Conservation (phyloP, 2,797 vertebrate genomes). For the Melanotaenia maccullochi region DNA sequence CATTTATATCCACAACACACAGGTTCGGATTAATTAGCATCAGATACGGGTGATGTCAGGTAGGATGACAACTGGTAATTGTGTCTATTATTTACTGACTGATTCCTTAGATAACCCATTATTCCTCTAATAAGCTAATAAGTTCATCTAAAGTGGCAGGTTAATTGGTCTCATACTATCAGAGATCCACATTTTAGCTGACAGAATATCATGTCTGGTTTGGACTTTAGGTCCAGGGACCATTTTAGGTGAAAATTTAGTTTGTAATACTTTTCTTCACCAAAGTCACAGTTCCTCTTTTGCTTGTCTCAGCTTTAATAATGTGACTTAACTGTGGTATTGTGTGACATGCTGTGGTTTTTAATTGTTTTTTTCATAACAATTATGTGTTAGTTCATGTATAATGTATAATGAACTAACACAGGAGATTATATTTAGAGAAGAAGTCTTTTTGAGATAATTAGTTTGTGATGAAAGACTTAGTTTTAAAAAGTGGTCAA, state of each 20-base stretch:
- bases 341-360: background rate
- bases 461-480: background rate
- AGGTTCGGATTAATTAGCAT: no score
- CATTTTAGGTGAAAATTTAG: background rate
- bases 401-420: no score
- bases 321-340: background rate
- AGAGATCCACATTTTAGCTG: background rate
- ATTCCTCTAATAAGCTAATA: background rate
- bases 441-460: background rate
- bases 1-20: no score
- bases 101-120: background rate
- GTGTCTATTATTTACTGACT: background rate
- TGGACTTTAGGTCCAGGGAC: background rate
- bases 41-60: no score
- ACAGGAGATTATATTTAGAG: background rate
- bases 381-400: no score
- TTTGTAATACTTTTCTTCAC: background rate
- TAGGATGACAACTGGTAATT: background rate
- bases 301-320: background rate
- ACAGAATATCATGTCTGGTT: background rate
- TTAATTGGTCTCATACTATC: background rate
- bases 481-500: background rate
- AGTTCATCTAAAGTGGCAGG: no score
- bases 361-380: background rate
- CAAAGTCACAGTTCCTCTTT: background rate